Conservation (phyloP, 2,113 vertebrate species). For the Donacobius atricapilla region DNA sequence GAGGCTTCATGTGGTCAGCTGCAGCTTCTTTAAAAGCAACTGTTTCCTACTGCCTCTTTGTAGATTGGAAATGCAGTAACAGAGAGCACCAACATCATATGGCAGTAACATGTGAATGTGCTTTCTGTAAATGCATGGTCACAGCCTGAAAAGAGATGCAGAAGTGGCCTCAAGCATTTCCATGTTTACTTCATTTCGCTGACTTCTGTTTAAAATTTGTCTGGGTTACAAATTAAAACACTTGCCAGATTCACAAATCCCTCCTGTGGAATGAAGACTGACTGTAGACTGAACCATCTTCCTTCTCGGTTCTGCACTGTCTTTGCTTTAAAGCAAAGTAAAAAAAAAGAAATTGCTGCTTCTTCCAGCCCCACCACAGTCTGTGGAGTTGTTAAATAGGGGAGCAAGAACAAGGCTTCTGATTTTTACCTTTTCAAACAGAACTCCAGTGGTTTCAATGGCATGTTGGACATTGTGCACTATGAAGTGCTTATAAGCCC, state of each 20-base stretch:
- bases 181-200: neutral
- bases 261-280: neutral
- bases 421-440: neutral
- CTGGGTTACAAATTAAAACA: neutral
- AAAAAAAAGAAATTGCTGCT: neutral
- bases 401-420: neutral
- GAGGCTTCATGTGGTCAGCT: neutral
- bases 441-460: neutral
- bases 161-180: neutral
- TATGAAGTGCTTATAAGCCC: neutral
- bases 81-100: neutral
- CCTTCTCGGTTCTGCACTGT: neutral
- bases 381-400: neutral
- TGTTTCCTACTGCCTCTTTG: neutral
- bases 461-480: neutral
- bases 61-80: neutral
- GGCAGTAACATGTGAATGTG: neutral
- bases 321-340: neutral
- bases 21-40: neutral
- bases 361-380: neutral
- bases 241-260: neutral
- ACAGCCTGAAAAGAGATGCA: neutral
- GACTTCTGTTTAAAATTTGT: neutral
- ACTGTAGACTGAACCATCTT: neutral
- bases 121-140: neutral